Conservation (phyloP, 1,140 invertebrate genomes). For the Arctopsyche grandis region DNA sequence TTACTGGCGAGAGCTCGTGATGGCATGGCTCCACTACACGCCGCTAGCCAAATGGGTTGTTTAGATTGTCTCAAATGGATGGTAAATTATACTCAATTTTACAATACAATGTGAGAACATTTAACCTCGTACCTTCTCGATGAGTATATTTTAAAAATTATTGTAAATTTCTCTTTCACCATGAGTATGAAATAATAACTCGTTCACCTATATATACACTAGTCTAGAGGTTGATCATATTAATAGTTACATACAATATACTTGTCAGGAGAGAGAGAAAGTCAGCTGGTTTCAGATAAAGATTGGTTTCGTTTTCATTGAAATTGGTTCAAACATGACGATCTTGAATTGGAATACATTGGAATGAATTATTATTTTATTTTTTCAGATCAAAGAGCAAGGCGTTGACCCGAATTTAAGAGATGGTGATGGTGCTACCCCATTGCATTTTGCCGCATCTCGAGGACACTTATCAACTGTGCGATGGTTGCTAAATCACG, state of each 20-base stretch:
- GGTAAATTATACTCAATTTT: conserved; percentile 68
- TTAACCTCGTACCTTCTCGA: background rate
- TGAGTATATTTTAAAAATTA: background rate
- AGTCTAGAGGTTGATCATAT: background rate
- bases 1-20: conserved; percentile 81
- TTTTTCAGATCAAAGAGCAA: conserved; percentile 78
- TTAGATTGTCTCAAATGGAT: conserved; percentile 88
- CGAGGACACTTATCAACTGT: conserved; percentile 83
- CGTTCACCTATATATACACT: background rate
- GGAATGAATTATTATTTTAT: background rate
- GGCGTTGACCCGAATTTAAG: conserved; percentile 83
- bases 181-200: conserved; percentile 18
- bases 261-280: background rate
- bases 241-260: background rate
- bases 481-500: conserved; percentile 83
- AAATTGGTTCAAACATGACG: background rate
- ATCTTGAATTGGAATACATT: background rate
- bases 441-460: conserved; percentile 83
- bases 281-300: background rate
- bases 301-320: background rate
- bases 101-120: background rate
- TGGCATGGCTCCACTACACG: conserved; percentile 89
- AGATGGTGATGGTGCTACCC: conserved; percentile 86
- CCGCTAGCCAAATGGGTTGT: conserved; percentile 88
- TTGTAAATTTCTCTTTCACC: background rate